A percentile compares a stretch with the other conserved stretches of the same genome.
phyloP scores from a whole-genome alignment of 1,140 invertebrate genomes.

The Trichonephila clavata region DNA sequence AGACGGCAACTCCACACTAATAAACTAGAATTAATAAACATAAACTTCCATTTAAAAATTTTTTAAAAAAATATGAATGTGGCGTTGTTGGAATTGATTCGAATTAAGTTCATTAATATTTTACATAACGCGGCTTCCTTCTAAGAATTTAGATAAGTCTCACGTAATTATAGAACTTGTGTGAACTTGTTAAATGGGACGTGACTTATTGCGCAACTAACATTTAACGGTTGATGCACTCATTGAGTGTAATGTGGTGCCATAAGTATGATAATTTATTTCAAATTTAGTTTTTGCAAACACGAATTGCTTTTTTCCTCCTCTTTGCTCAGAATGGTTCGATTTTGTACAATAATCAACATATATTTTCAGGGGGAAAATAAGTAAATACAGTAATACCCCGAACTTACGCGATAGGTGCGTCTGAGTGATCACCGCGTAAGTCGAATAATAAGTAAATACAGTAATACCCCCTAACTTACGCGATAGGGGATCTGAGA shows the following conservation, averaged over 20 bases:
- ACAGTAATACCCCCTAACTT: too few species aligned
- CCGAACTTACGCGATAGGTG: too few species aligned
- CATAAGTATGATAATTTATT: background rate
- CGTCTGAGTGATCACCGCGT: too few species aligned
- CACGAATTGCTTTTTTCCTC: background rate
- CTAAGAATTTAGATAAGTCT: too few species aligned
- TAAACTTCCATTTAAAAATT: background rate
- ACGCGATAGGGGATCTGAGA: too few species aligned
- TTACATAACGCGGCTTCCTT: too few species aligned
- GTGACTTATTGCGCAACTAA: background rate
- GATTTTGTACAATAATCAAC: background rate
- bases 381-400: too few species aligned
- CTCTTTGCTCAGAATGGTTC: background rate
- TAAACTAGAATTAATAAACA: background rate
- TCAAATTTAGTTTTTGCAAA: too few species aligned
- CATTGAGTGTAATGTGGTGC: background rate
- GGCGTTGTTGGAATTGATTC: background rate
- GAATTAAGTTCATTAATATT: background rate
- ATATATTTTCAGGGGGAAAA: too few species aligned
- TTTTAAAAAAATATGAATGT: background rate
- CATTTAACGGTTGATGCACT: background rate
- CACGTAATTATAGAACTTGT: too few species aligned
- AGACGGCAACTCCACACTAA: background rate
- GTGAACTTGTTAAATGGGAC: background rate
- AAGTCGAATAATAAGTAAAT: too few species aligned